Base-by-base conservation (phyloP, 2,888 invertebrate species). In the Dendrolimus pini region DNA sequence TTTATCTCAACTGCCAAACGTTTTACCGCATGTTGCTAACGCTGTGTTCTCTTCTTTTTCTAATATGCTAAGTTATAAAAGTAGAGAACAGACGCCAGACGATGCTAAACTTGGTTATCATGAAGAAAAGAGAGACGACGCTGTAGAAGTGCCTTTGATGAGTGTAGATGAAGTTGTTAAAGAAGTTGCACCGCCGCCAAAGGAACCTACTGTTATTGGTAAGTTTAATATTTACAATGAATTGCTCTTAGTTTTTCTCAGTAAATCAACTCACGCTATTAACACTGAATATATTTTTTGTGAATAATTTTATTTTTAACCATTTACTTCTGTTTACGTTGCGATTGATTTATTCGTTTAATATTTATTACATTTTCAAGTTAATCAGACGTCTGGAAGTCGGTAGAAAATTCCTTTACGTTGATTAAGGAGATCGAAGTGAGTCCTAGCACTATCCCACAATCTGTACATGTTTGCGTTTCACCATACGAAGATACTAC, bases 1-100 rank as follows among this genome's bases (percentile, higher is more conserved):
- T 59, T 88, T 91, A 54, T 93, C 93, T 0, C 93, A 93, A 52
- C 69, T 93, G 41, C 93, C 93, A 0, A 85, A 92, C 0, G 93
- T 93, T 0, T 64, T 93, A 61, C 93, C 93, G 0, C 91, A 93
- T 57, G 91, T 93, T 6, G 93, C 94, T 0, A 93, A 93, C 55
- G 93, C 93, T 9, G 93, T 94, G 0, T 92, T 94, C 63, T 93
- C 92, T 47, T 93, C 94, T 0, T 92, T 93, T 64, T 92, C 93
- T 0, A 92, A 84, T 66, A 92, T 92, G 81, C 66, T 90, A 56
- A 89, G 66, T 58, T 74, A 82, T 70, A 90, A 83, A 65, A 83
- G 82, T 60, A 65, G 83, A 54, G 89, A 88, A 53, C 82, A 77
- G 55, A 83, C 83, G 0, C 83, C 85, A 41, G 86, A 82, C 59